Evolutionary conservation across 2,113 vertebrate genomes (phyloP).

Genomic region (Xiphophorus hellerii): DNA sequence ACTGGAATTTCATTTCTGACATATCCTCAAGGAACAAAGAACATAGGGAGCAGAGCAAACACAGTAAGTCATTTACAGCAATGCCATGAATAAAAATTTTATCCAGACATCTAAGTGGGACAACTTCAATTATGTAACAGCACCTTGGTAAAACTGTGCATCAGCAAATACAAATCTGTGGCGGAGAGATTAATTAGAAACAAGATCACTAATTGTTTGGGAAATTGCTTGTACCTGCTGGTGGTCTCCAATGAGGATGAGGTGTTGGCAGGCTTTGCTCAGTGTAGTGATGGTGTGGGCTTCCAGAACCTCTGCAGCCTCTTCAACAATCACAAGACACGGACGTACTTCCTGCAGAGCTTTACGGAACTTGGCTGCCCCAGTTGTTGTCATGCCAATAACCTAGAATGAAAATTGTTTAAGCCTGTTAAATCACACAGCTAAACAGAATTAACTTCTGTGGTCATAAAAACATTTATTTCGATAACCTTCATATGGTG

Average conservation of each 20-base stretch:
- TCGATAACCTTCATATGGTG: too few relatives aligned
- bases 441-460: neutral
- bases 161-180: neutral
- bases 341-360: slow-evolving; percentile 87
- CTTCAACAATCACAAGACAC: slow-evolving; percentile 89
- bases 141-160: neutral
- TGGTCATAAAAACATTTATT: neutral
- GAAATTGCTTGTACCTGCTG: slow-evolving; percentile 85
- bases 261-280: slow-evolving; percentile 89
- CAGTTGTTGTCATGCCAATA: slow-evolving; percentile 98
- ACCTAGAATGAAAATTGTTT: slow-evolving; percentile 59
- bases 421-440: neutral
- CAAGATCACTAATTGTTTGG: neutral
- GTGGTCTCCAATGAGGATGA: slow-evolving; percentile 97
- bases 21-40: slow-evolving; percentile 21
- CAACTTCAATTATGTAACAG: neutral
- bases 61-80: neutral
- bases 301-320: slow-evolving; percentile 95
- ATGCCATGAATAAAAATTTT: slow-evolving; percentile 11
- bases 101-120: neutral
- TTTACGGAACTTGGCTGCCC: slow-evolving; percentile 90
- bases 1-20: neutral
- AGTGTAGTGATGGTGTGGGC: slow-evolving; percentile 93
- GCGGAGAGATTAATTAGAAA: neutral
- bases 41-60: neutral